Percentiles rank a stretch among this genome's conserved stretches.
Conservation (phyloP, 2,888 invertebrate species). For the Hirtodrosophila histrioides region DNA sequence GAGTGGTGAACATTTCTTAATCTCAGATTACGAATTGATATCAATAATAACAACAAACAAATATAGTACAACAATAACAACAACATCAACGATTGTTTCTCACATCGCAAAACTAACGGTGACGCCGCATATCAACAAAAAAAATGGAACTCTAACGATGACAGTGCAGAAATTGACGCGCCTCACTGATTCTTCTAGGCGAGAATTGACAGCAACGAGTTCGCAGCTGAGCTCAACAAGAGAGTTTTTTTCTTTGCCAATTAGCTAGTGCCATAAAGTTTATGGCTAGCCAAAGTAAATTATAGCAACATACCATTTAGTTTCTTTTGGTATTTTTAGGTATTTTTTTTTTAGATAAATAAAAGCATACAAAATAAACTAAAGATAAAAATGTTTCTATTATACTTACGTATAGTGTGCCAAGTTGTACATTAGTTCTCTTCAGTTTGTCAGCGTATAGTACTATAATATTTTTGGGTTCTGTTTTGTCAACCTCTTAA, state of each 20-base stretch:
- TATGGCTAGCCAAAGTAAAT: constrained; percentile 34
- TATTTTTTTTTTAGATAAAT: constrained; percentile 24
- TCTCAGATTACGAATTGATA: constrained; percentile 59
- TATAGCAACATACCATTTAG: constrained; percentile 32
- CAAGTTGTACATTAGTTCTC: constrained; percentile 2
- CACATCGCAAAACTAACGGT: constrained; percentile 61
- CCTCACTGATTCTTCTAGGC: constrained; percentile 41
- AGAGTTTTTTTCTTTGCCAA: constrained; percentile 12
- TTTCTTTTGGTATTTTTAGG: constrained; percentile 6
- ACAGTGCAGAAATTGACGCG: constrained; percentile 54
- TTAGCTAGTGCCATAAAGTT: constrained; percentile 6
- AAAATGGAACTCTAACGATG: constrained; percentile 72
- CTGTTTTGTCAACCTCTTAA: constrained; percentile 3
- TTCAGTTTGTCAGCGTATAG: neutral
- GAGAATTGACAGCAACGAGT: constrained; percentile 26
- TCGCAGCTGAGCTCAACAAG: constrained; percentile 11
- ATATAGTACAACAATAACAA: constrained; percentile 15
- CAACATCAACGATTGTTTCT: constrained; percentile 25
- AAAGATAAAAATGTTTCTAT: constrained; percentile 4
- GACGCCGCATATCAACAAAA: constrained; percentile 52
- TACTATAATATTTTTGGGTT: neutral
- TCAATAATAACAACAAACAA: constrained; percentile 34
- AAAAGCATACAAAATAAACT: constrained; percentile 12
- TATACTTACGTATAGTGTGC: neutral
- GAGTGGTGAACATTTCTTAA: constrained; percentile 45